A percentile compares a stretch with the other conserved stretches of the same genome.
These are phyloP conservation scores for Anguilla japonica DNA, from an alignment of 2,113 vertebrate genomes.

Conservation along the genomic window DNA sequence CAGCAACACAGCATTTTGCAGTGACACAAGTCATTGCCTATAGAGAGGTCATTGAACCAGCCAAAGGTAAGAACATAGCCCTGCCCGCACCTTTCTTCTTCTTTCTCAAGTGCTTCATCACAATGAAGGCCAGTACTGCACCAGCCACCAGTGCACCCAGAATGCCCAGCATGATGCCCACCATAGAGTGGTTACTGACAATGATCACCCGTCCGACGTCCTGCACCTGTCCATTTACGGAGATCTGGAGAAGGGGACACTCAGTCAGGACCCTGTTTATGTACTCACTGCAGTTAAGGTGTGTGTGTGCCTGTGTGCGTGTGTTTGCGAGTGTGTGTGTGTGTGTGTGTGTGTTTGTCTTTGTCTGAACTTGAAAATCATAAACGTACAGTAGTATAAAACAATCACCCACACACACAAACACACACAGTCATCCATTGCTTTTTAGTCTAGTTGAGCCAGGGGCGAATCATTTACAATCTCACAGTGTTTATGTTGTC, in stretches of 20 bases:
- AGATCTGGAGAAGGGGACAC: slow-evolving; percentile 56
- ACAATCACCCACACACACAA: too few species aligned
- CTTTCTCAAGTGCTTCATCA: slow-evolving; percentile 73
- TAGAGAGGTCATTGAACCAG: not conserved
- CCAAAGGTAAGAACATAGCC: not conserved
- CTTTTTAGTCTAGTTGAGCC: not conserved
- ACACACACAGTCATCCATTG: too few species aligned
- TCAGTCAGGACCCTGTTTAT: slow-evolving; percentile 3
- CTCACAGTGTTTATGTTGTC: not conserved
- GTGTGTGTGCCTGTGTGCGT: too few species aligned
- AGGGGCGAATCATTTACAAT: not conserved
- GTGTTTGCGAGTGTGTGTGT: not conserved
- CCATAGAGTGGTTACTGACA: slow-evolving; percentile 67
- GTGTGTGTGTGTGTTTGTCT: too few species aligned
- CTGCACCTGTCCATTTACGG: slow-evolving; percentile 74
- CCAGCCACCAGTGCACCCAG: slow-evolving; percentile 71
- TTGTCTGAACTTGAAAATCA: too few species aligned
- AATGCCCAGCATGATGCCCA: slow-evolving; percentile 74
- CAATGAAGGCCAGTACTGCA: slow-evolving; percentile 60
- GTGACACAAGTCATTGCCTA: not conserved
- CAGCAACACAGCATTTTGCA: not conserved
- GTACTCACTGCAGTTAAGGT: too few species aligned
- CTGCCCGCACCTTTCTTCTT: slow-evolving; percentile 72
- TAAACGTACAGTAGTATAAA: too few species aligned
- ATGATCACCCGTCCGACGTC: slow-evolving; percentile 75